Evolutionary conservation across 30 jellyfish, hydroid and myxozoan genomes (phyloP).

Genomic region (Turritopsis rubra): DNA sequence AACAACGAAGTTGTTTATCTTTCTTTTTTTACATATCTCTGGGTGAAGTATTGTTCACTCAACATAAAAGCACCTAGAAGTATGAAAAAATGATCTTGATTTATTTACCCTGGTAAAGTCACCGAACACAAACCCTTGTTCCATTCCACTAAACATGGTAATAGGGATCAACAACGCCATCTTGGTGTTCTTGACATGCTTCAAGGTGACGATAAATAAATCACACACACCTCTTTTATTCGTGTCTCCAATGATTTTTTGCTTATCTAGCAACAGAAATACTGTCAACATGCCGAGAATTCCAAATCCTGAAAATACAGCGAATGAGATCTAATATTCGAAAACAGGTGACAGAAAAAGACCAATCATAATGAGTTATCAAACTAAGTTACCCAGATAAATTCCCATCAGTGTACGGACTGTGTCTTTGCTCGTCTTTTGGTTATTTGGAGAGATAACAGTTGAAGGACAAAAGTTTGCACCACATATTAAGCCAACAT

Average conservation of each 20-base stretch:
- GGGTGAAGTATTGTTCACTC: too few species aligned
- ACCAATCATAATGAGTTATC: background rate
- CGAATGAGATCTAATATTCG: background rate
- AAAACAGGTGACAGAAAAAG: background rate
- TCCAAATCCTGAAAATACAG: constrained; percentile 33
- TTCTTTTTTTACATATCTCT: too few species aligned
- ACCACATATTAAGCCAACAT: constrained; percentile 47
- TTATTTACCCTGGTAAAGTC: constrained; percentile 64
- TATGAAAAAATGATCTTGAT: background rate
- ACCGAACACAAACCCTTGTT: constrained; percentile 89
- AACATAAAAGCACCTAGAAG: too few species aligned
- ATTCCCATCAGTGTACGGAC: constrained; percentile 61
- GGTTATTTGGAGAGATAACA: constrained; percentile 5
- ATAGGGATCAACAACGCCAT: constrained; percentile 67
- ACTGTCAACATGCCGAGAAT: constrained; percentile 44
- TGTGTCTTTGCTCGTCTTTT: constrained; percentile 22
- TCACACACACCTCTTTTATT: constrained; percentile 41
- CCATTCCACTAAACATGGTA: constrained; percentile 89
- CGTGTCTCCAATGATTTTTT: constrained; percentile 35
- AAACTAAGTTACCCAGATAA: constrained; percentile 23
- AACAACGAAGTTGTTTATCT: too few species aligned
- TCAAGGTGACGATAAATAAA: constrained; percentile 67
- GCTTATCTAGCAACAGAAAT: constrained; percentile 29
- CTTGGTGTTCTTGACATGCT: constrained; percentile 52
- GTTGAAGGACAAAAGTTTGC: constrained; percentile 72